Evolutionary conservation across 2,797 vertebrate genomes (phyloP), one percentile per base, ranked within the genome.

Genomic region (Danio choprae): DNA sequence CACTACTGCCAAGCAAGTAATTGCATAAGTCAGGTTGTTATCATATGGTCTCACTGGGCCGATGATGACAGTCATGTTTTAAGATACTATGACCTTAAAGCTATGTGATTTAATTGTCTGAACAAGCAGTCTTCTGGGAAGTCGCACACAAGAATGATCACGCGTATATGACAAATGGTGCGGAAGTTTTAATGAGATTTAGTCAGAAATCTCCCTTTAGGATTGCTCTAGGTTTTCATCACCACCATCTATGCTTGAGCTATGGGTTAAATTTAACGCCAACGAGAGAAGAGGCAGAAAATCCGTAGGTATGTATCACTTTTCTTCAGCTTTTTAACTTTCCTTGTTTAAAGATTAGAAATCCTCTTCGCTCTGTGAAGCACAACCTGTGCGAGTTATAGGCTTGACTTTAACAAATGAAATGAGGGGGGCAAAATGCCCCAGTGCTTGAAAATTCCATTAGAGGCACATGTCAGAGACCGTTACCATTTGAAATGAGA

Each of bases 361-460:
- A 79, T 79, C 65, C 8, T 79, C 56, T 79, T 62, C 79, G 77
- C 67, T 79, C 67, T 8, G 0, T 4, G 18, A 69, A 79, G 67
- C 77, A 79, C 77, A 70, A 70, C 77, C 67, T 70, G 77, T 79
- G 67, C 41, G 56, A 51, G 56, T 60, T 70, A 70, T 51, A 53
- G 36, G 56, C 12, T 36, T 70, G 77, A 41, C 65, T 70, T 70
- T 78, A 70, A 70, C 76, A 79, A 79, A 79, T 79, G 58, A 59
- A 79, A 70, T 9, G 77, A 79, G 56, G 56, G 50, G 67, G 56
- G 55, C 44, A 71, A 70, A 79, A 79, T 41, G 80, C 72, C 67
- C 9, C 50, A 20, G 12, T 68, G 81, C 80, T 78, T 44, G 69
- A 81, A 73, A 75, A 86, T 86, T 84, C 83, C 77, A 86, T 84